Percentiles rank a stretch among this genome's conserved stretches.
phyloP scores from a whole-genome alignment of 2,113 vertebrate genomes.

The Prinia subflava region DNA sequence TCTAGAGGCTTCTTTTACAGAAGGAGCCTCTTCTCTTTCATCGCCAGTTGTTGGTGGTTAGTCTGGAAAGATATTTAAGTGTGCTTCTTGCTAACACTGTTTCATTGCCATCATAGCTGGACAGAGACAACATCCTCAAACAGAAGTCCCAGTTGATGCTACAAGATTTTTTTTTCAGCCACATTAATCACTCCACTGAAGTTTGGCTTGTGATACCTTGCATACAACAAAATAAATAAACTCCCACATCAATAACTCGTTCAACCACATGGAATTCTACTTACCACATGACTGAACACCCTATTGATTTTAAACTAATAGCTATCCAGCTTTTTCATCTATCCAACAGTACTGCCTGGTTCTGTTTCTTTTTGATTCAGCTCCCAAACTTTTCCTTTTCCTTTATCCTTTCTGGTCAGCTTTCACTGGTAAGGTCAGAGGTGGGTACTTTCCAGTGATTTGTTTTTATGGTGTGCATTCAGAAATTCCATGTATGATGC shows the following conservation, averaged over 20 bases:
- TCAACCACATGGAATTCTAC: slow-evolving; percentile 43
- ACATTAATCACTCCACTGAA: slow-evolving; percentile 37
- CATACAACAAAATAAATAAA: slow-evolving; percentile 59
- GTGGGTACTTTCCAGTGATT: neutral
- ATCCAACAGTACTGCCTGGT: neutral
- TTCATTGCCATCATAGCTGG: neutral
- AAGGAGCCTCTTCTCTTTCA: neutral
- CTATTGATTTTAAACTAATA: slow-evolving; percentile 50
- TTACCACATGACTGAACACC: slow-evolving; percentile 27
- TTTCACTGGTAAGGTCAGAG: neutral
- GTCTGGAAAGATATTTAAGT: neutral
- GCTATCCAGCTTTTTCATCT: neutral
- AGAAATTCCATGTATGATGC: neutral
- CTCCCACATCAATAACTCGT: slow-evolving; percentile 42
- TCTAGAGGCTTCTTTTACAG: neutral
- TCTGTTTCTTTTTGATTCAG: neutral
- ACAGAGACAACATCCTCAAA: neutral
- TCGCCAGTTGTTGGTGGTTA: neutral
- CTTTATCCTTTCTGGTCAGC: neutral
- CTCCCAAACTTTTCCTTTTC: neutral
- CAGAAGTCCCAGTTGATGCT: neutral
- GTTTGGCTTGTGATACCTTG: slow-evolving; percentile 16
- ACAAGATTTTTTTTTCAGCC: slow-evolving; percentile 9
- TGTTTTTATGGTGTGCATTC: neutral
- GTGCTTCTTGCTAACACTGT: neutral